Percentiles rank a stretch among this genome's conserved stretches.
Conservation (phyloP, 1,140 invertebrate genomes). For the Anoplolepis gracilipes region DNA sequence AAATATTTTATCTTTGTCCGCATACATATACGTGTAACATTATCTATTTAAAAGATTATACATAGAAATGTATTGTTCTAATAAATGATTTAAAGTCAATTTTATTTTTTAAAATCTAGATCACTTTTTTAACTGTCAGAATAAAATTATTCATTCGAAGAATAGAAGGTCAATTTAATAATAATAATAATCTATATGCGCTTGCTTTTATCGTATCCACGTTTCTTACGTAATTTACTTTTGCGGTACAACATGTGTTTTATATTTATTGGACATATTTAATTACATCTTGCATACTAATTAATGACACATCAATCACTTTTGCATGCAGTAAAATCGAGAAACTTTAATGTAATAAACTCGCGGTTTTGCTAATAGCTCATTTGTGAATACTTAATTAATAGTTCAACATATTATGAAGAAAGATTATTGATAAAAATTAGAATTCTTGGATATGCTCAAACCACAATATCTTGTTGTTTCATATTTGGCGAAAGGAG, state of each 20-base stretch:
- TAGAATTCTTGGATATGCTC: not conserved
- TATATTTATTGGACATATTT: not conserved
- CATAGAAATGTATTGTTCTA: not conserved
- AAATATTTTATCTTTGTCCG: not conserved
- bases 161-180: slow-evolving; percentile 40
- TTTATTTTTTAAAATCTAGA: not conserved
- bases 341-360: not conserved
- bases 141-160: slow-evolving; percentile 3
- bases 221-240: slow-evolving; percentile 18
- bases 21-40: not conserved
- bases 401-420: not conserved
- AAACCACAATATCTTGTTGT: not conserved
- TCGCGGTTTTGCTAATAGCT: not conserved
- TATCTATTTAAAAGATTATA: slow-evolving; percentile 4
- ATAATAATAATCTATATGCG: slow-evolving; percentile 22
- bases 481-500: not conserved
- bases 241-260: not conserved
- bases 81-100: not conserved
- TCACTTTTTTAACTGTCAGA: not conserved
- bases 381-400: not conserved
- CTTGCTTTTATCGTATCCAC: not conserved
- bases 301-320: not conserved
- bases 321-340: not conserved
- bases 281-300: not conserved
- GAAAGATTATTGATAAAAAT: not conserved